phyloP scores from a whole-genome alignment of 2,888 invertebrate species.

The Pomacea canaliculata region DNA sequence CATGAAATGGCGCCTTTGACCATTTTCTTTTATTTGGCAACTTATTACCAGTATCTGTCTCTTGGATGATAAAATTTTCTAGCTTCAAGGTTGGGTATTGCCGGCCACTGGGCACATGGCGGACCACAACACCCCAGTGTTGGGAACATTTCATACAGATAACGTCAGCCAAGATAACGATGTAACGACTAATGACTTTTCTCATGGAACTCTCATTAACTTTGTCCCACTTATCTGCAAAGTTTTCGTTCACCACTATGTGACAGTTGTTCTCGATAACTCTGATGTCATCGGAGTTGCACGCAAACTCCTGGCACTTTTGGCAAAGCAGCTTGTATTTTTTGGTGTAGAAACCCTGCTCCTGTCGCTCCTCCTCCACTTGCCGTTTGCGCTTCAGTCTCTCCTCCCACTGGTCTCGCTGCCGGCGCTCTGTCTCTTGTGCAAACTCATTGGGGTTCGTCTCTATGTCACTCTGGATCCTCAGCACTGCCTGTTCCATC shows the following conservation, averaged over 20 bases:
- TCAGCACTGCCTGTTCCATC: slow-evolving; percentile 57
- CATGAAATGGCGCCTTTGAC: slow-evolving; percentile 2
- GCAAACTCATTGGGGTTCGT: slow-evolving; percentile 34
- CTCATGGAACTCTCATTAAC: not conserved
- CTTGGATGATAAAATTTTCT: slow-evolving; percentile 1
- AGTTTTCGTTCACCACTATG: not conserved
- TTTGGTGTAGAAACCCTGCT: not conserved
- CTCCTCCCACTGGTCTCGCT: slow-evolving; percentile 36
- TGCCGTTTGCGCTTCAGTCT: slow-evolving; percentile 1
- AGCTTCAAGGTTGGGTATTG: slow-evolving; percentile 9
- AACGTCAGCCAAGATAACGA: not conserved
- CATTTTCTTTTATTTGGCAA: not conserved
- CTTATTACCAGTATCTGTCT: not conserved
- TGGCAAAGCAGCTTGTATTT: not conserved
- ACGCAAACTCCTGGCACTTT: not conserved
- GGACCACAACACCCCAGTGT: slow-evolving; percentile 11
- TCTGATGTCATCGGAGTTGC: not conserved
- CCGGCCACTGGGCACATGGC: not conserved
- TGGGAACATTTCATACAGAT: slow-evolving; percentile 6
- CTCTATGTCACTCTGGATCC: slow-evolving; percentile 40
- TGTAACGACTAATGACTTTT: not conserved
- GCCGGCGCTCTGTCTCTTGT: slow-evolving; percentile 42
- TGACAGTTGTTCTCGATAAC: not conserved
- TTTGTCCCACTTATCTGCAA: not conserved
- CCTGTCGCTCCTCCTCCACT: not conserved